phyloP scores from a whole-genome alignment of 2,113 vertebrate genomes.

The Synodontis membranacea region DNA sequence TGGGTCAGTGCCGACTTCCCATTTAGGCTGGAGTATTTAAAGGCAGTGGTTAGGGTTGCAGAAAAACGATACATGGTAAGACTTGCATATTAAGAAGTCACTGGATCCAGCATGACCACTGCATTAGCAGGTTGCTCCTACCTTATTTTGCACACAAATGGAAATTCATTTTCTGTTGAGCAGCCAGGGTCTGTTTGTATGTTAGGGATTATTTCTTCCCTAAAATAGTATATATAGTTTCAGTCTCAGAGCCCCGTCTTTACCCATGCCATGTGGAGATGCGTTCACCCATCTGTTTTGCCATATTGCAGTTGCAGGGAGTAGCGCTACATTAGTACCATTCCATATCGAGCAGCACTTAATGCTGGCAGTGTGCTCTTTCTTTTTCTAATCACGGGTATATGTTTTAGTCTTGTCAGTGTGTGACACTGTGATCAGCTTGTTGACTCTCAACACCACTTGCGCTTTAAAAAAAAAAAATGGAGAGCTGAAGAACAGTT shows the following conservation, averaged over 20 bases:
- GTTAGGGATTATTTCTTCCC: background rate
- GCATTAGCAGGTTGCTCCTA: constrained; percentile 1
- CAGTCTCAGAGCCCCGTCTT: background rate
- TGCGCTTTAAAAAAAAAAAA: background rate
- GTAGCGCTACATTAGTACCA: background rate
- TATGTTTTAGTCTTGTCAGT: background rate
- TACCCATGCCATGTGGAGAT: constrained; percentile 20
- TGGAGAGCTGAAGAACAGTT: background rate
- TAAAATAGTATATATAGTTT: no score
- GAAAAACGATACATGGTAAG: constrained; percentile 34
- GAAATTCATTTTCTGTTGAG: background rate
- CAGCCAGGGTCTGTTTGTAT: background rate
- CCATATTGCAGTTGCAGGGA: constrained; percentile 16
- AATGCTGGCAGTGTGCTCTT: background rate
- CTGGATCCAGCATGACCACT: constrained; percentile 24
- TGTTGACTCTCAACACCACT: background rate
- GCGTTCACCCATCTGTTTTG: background rate
- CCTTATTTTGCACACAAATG: constrained; percentile 10
- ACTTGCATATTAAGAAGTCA: constrained; percentile 36
- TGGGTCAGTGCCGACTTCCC: constrained; percentile 18
- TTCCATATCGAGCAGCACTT: background rate
- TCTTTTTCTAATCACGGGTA: background rate
- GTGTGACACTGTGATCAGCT: background rate
- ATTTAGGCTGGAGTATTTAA: constrained; percentile 24
- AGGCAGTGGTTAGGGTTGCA: constrained; percentile 31